phyloP scores from a whole-genome alignment of 1,140 invertebrate genomes.

The Steinernema feltiae region DNA sequence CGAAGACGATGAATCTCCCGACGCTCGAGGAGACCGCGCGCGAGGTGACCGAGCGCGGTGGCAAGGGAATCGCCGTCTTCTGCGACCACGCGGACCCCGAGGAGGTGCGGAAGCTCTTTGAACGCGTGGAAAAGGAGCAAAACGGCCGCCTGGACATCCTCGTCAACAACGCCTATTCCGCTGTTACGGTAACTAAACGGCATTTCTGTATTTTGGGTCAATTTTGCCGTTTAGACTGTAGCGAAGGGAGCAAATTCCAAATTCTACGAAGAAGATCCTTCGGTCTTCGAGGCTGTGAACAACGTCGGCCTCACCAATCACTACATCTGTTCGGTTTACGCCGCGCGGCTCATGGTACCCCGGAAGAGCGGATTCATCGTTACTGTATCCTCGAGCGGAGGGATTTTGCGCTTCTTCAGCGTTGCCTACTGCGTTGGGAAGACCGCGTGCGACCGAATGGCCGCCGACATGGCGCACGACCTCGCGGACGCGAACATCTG shows the following conservation, averaged over 20 bases:
- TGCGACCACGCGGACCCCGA: conserved; percentile 61
- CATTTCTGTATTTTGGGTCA: background rate
- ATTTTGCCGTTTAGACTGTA: background rate
- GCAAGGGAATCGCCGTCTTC: conserved; percentile 58
- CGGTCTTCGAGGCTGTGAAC: background rate
- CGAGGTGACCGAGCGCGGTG: conserved; percentile 54
- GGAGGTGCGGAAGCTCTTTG: conserved; percentile 59
- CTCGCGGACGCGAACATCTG: conserved; percentile 58
- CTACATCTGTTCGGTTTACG: conserved; percentile 60
- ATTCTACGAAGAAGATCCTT: background rate
- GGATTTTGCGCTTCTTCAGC: conserved; percentile 61
- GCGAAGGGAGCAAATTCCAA: background rate
- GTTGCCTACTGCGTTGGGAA: conserved; percentile 56
- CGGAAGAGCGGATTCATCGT: conserved; percentile 60
- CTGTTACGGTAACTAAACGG: conserved; percentile 43
- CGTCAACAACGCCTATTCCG: conserved; percentile 62
- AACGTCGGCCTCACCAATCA: background rate
- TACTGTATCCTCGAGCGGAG: conserved; percentile 61
- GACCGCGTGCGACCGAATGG: conserved; percentile 58
- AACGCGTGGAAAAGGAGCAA: conserved; percentile 59
- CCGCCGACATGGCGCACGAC: conserved; percentile 60
- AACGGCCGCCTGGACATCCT: conserved; percentile 60
- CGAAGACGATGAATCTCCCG: background rate
- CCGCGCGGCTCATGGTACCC: conserved; percentile 60
- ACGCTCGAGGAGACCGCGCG: background rate